phyloP scores from a whole-genome alignment of 2,113 vertebrate genomes.

The Hymenochirus boettgeri region DNA sequence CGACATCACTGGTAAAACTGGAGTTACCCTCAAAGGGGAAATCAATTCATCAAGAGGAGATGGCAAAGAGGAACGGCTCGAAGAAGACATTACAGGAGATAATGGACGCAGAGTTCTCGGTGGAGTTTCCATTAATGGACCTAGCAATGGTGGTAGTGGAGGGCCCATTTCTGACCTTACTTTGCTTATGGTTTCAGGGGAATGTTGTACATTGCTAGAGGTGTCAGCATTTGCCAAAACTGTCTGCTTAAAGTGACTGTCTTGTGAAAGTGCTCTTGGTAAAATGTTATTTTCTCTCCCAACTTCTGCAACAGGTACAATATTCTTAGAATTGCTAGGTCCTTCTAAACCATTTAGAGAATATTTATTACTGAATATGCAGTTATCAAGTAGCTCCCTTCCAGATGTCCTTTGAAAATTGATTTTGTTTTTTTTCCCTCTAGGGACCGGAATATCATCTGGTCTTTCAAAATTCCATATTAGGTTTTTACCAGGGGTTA shows the following conservation, averaged over 20 bases:
- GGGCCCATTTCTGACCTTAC: slow-evolving; percentile 81
- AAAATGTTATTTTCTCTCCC: slow-evolving; percentile 14
- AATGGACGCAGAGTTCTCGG: slow-evolving; percentile 57
- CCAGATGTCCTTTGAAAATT: slow-evolving; percentile 33
- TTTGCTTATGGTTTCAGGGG: slow-evolving; percentile 60
- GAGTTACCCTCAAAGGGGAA: slow-evolving; percentile 55
- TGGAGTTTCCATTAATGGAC: slow-evolving; percentile 72
- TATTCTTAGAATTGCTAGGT: not conserved
- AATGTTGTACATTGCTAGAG: slow-evolving; percentile 48
- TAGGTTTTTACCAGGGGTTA: slow-evolving; percentile 34
- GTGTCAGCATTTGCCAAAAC: slow-evolving; percentile 48
- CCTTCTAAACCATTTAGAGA: not conserved
- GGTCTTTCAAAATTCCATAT: slow-evolving; percentile 46
- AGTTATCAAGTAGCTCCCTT: not conserved
- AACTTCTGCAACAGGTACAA: not conserved
- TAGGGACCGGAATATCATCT: slow-evolving; percentile 35
- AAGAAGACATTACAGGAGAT: slow-evolving; percentile 58
- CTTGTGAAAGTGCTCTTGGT: slow-evolving; percentile 12
- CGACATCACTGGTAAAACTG: slow-evolving; percentile 52
- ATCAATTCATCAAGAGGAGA: slow-evolving; percentile 60
- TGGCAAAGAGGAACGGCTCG: slow-evolving; percentile 59
- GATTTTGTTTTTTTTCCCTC: slow-evolving; percentile 23
- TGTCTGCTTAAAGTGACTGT: slow-evolving; percentile 30
- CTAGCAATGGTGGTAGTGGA: slow-evolving; percentile 78
- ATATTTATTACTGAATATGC: not conserved